Percentiles rank a stretch among this genome's conserved stretches.
Evolutionary conservation across 2,113 vertebrate genomes (phyloP).

Genomic region (Noturus placidus): DNA sequence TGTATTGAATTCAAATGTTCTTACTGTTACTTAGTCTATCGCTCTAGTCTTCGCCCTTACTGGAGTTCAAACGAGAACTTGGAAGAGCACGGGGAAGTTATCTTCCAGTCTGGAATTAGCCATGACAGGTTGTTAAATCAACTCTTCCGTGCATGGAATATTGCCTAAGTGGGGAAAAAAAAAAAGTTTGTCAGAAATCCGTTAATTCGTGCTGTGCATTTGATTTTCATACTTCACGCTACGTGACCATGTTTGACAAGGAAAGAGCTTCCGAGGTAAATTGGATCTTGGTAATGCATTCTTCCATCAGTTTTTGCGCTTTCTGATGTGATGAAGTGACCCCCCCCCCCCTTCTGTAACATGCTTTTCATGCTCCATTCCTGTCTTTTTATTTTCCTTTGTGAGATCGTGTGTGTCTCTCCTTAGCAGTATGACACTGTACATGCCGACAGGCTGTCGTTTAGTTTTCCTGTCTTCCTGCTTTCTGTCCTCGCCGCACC

Average conservation of each 20-base stretch:
- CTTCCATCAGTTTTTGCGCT: background rate
- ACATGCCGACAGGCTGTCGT: constrained; percentile 51
- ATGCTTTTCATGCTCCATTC: background rate
- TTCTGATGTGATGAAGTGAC: background rate
- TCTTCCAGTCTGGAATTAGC: constrained; percentile 30
- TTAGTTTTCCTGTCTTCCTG: constrained; percentile 41
- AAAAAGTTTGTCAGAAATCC: constrained; percentile 22
- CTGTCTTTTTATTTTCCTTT: background rate
- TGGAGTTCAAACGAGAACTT: background rate
- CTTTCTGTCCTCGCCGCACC: constrained; percentile 41
- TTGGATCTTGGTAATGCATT: background rate
- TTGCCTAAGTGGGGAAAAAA: constrained; percentile 2
- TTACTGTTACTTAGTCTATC: constrained; percentile 13
- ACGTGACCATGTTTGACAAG: constrained; percentile 3
- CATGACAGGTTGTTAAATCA: constrained; percentile 48
- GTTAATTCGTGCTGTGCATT: background rate
- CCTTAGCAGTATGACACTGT: constrained; percentile 41
- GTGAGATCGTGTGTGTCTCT: constrained; percentile 9
- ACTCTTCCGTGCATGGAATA: constrained; percentile 38
- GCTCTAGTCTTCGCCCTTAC: background rate
- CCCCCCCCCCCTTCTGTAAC: background rate
- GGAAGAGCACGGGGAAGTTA: background rate
- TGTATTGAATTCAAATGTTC: background rate
- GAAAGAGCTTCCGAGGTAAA: constrained; percentile 3
- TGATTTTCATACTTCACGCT: constrained; percentile 27